A percentile compares a stretch with the other conserved stretches of the same genome.
phyloP scores from a whole-genome alignment of 2,797 vertebrate genomes.

The Gorsachius magnificus region DNA sequence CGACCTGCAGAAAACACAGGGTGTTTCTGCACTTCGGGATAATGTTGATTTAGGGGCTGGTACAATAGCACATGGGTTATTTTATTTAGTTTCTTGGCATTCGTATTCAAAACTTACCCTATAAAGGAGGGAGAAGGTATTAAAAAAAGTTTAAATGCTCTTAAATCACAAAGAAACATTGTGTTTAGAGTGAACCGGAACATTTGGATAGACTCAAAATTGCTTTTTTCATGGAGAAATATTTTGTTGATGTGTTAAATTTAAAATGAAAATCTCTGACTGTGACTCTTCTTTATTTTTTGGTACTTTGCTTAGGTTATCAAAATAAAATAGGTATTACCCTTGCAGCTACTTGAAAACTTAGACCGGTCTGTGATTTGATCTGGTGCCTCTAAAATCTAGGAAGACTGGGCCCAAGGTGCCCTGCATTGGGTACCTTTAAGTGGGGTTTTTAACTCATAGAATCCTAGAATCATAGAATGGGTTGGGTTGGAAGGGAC shows the following conservation, averaged over 20 bases:
- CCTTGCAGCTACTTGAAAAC: constrained; percentile 1
- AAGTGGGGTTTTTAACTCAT: not conserved
- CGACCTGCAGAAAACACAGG: not conserved
- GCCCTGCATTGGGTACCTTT: not conserved
- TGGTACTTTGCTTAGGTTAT: constrained; percentile 3
- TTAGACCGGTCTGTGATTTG: not conserved
- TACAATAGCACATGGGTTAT: not conserved
- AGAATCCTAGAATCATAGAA: too few relatives aligned
- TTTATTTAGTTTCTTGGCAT: constrained; percentile 23
- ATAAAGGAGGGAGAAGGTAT: constrained; percentile 27
- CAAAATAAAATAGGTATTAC: constrained; percentile 7
- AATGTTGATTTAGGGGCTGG: constrained; percentile 46
- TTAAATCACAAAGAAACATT: constrained; percentile 48
- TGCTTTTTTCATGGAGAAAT: constrained; percentile 34
- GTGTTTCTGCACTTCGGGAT: not conserved
- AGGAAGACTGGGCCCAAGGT: not conserved
- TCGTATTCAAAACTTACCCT: constrained; percentile 39
- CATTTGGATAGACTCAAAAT: constrained; percentile 29
- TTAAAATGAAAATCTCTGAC: constrained; percentile 35
- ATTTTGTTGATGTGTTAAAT: constrained; percentile 39
- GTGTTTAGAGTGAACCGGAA: not conserved
- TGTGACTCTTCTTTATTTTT: not conserved
- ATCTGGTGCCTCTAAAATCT: not conserved
- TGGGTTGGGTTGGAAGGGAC: too few relatives aligned
- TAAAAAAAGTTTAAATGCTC: constrained; percentile 52